Evolutionary conservation across 1,140 invertebrate species (phyloP), one percentile per base, ranked within the genome.

Genomic region (Berghia stephanieae): DNA sequence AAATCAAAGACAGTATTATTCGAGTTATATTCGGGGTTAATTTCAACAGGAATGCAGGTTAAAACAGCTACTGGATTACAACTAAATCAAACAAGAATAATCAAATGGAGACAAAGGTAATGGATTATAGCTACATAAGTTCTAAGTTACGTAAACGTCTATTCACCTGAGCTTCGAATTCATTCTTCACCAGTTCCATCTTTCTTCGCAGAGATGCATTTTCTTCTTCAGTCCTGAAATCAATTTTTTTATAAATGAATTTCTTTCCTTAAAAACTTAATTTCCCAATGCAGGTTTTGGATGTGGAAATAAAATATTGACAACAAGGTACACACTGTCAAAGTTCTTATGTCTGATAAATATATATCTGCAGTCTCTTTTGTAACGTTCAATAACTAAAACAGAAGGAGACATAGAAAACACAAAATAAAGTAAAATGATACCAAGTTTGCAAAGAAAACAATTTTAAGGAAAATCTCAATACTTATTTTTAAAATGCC

Each of bases 141-240:
- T 31, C 38, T 10, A 2, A 18, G 36, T 69, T 5, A 69, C 13
- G 16, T 18, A 77, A 67, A 40, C 2, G 40, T 49, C 31, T 27
- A 46, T 63, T 75, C 43, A 86, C 83, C 82, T 86, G 84, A 57
- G 85, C 79, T 69, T 88, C 83, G 83, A 84, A 85, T 77, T 86
- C 84, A 38, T 88, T 81, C 77, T 80, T 81, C 60, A 83, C 80
- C 67, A 82, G 75, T 21, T 87, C 84, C 16, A 86, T 68, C 68
- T 85, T 82, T 68, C 79, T 77, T 43, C 81, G 67, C 43, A 88
- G 67, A 43, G 79, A 81, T 16, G 44, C 63, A 75, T 86, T 86
- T 5, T 87, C 86, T 44, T 87, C 86, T 81, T 87, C 86, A 69
- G 79, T 79, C 76, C 86, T 87, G 66, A 31, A 82, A 27, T n/a